These are phyloP conservation scores for Lasius fuliginosus DNA, from an alignment of 2,888 invertebrate species.

Conservation along the genomic window DNA sequence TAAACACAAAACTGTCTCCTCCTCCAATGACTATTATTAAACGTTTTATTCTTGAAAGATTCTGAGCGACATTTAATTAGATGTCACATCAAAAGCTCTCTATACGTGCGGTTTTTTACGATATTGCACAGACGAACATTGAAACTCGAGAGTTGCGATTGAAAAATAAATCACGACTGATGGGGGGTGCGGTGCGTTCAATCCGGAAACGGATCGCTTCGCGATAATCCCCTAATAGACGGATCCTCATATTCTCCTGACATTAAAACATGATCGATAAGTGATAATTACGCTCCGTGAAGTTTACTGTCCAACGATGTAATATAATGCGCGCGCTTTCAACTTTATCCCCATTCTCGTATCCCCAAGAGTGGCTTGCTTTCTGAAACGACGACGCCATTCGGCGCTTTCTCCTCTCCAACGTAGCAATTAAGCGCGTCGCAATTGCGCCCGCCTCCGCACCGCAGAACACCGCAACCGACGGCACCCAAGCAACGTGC, in stretches of 20 bases:
- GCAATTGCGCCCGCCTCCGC: constrained; percentile 66
- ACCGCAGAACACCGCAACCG: constrained; percentile 60
- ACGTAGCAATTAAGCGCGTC: constrained; percentile 74
- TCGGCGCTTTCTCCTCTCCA: constrained; percentile 63
- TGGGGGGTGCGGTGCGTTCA: too few species aligned
- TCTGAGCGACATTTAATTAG: constrained; percentile 37
- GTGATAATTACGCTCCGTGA: constrained; percentile 28
- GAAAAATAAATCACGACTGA: constrained; percentile 12
- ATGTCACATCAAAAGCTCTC: constrained; percentile 6
- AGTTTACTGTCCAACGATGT: constrained; percentile 33
- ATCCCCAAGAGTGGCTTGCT: constrained; percentile 60
- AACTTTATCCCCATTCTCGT: constrained; percentile 39
- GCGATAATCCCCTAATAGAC: constrained; percentile 20
- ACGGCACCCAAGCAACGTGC: constrained; percentile 63
- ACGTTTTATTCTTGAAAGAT: background rate
- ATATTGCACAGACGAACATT: background rate
- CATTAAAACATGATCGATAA: constrained; percentile 20
- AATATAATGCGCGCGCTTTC: constrained; percentile 52
- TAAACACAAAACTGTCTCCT: background rate
- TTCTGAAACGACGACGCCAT: constrained; percentile 62
- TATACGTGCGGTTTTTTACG: too few species aligned
- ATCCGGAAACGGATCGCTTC: background rate
- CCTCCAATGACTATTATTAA: background rate
- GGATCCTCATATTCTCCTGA: background rate
- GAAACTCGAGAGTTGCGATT: background rate